These are phyloP conservation scores for Nasua narica DNA, from an alignment of 2,797 vertebrate species.

Conservation along the genomic window DNA sequence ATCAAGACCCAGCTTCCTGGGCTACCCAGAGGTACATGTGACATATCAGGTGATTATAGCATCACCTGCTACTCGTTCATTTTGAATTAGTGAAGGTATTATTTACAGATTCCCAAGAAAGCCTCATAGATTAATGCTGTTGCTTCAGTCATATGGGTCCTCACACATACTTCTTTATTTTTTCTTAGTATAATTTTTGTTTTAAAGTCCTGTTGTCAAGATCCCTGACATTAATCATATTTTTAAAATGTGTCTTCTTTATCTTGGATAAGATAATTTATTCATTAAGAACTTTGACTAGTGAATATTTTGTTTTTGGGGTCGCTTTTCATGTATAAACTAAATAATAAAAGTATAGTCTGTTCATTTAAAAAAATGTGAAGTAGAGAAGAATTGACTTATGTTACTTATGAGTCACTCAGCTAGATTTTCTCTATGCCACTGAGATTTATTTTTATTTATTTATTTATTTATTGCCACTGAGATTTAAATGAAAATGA, in stretches of 20 bases:
- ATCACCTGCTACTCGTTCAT: background rate
- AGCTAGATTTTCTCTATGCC: background rate
- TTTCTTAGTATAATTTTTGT: background rate
- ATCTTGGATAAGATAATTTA: slow-evolving; percentile 69
- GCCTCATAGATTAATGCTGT: background rate
- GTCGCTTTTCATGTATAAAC: background rate
- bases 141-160: background rate
- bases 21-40: background rate
- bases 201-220: background rate
- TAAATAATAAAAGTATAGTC: slow-evolving; percentile 11
- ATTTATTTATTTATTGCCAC: too few relatives aligned
- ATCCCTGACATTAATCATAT: slow-evolving; percentile 42
- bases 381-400: slow-evolving; percentile 40
- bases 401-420: background rate
- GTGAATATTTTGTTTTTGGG: background rate
- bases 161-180: background rate
- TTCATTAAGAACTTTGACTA: background rate
- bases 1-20: background rate
- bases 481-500: slow-evolving; percentile 25
- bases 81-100: background rate
- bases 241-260: slow-evolving; percentile 66
- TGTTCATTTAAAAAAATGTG: background rate
- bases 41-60: background rate
- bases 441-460: slow-evolving; percentile 8
- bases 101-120: background rate